These are phyloP conservation scores for Oriolus oriolus DNA, from an alignment of 2,113 vertebrate species.

Conservation along the genomic window DNA sequence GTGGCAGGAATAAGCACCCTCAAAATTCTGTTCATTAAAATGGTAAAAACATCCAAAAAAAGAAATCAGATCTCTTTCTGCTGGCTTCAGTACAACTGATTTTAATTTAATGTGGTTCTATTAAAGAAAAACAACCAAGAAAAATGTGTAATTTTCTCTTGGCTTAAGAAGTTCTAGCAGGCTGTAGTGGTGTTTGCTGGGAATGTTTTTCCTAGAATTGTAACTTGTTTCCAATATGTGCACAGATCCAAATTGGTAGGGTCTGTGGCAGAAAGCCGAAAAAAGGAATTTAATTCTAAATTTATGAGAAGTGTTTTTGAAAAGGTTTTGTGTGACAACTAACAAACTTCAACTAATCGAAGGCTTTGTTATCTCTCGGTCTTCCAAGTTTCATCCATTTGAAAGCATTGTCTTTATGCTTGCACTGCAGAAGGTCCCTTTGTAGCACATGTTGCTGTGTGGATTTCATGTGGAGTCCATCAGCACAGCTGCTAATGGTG, in stretches of 20 bases:
- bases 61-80: not conserved
- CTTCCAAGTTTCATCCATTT: not conserved
- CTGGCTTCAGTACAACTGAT: not conserved
- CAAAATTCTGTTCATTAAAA: not conserved
- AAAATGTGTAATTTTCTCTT: not conserved
- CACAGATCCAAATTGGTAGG: not conserved
- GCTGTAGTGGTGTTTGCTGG: not conserved
- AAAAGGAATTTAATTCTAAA: not conserved
- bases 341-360: not conserved
- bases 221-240: not conserved
- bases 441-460: accelerated
- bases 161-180: not conserved
- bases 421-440: not conserved
- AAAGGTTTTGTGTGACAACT: not conserved
- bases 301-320: not conserved
- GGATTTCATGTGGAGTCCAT: not conserved
- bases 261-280: not conserved
- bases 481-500: not conserved
- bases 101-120: not conserved
- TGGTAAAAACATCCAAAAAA: not conserved
- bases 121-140: not conserved
- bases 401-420: not conserved
- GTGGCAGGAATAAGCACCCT: not conserved
- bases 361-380: accelerated
- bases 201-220: not conserved